Evolutionary conservation across 2,113 vertebrate species (phyloP).

Genomic region (Setophaga petechia): DNA sequence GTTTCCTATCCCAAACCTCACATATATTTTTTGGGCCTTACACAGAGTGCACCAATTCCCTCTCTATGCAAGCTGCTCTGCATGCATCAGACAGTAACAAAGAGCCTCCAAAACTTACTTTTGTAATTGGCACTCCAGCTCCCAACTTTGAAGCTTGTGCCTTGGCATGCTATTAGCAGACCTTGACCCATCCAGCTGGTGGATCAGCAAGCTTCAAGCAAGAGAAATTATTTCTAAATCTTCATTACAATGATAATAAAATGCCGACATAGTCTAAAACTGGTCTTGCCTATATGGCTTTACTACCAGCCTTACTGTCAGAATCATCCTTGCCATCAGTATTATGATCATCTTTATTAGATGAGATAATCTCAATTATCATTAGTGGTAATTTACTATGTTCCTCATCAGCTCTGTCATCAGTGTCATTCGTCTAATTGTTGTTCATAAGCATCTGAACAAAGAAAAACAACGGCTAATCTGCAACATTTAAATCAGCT

Average conservation of each 20-base stretch:
- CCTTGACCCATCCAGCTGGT: not conserved
- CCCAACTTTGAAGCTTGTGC: not conserved
- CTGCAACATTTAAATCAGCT: constrained; percentile 5
- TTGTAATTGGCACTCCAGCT: not conserved
- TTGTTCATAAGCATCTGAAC: not conserved
- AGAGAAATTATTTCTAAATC: not conserved
- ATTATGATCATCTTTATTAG: constrained; percentile 37
- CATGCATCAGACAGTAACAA: not conserved
- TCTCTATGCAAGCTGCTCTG: not conserved
- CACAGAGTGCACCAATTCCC: not conserved
- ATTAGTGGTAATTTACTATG: constrained; percentile 41
- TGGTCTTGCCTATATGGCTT: not conserved
- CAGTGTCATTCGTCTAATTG: not conserved
- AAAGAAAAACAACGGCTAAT: constrained; percentile 37
- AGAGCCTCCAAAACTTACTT: not conserved
- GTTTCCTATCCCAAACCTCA: not conserved
- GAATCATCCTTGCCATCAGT: not conserved
- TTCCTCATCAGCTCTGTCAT: constrained; percentile 43
- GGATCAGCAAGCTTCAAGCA: not conserved
- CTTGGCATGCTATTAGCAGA: not conserved
- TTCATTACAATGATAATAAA: not conserved
- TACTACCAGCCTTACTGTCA: not conserved
- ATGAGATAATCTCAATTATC: constrained; percentile 39
- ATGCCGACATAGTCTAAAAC: not conserved
- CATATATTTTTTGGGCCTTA: not conserved